Evolutionary conservation across 2,113 vertebrate genomes (phyloP).

Genomic region (Lasiurus borealis): DNA sequence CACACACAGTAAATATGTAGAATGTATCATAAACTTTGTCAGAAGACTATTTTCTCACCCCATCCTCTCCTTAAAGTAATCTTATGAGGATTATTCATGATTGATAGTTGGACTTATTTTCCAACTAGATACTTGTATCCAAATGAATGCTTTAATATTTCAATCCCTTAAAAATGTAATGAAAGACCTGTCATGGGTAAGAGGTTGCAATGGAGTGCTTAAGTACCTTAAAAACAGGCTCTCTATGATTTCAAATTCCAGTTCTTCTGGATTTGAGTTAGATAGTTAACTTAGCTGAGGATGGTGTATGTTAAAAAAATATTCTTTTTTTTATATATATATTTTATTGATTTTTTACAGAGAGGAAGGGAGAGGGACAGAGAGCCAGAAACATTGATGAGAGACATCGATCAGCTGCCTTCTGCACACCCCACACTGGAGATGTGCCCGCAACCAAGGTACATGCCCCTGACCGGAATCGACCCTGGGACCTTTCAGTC

Average conservation of each 20-base stretch:
- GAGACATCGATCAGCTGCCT: no score
- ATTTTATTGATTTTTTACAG: no score
- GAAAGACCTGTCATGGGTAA: conserved; percentile 57
- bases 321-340: no score
- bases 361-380: no score
- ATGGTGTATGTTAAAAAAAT: neutral
- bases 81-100: conserved; percentile 12
- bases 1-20: neutral
- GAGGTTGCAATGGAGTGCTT: conserved; percentile 40
- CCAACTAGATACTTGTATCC: conserved; percentile 24
- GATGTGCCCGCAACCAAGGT: no score
- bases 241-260: conserved; percentile 45
- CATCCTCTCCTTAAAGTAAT: neutral
- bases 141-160: conserved; percentile 70
- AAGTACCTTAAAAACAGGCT: conserved; percentile 1
- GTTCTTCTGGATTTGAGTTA: conserved; percentile 11
- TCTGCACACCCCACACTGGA: no score
- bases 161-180: conserved; percentile 68
- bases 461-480: no score
- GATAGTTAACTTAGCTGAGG: conserved; percentile 18
- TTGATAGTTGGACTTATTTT: conserved; percentile 53
- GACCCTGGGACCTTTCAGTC: no score
- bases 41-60: conserved; percentile 3
- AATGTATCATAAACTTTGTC: conserved; percentile 21
- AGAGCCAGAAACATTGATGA: no score